phyloP scores from a whole-genome alignment of 2,888 invertebrate species.

The Germaria angustata region DNA sequence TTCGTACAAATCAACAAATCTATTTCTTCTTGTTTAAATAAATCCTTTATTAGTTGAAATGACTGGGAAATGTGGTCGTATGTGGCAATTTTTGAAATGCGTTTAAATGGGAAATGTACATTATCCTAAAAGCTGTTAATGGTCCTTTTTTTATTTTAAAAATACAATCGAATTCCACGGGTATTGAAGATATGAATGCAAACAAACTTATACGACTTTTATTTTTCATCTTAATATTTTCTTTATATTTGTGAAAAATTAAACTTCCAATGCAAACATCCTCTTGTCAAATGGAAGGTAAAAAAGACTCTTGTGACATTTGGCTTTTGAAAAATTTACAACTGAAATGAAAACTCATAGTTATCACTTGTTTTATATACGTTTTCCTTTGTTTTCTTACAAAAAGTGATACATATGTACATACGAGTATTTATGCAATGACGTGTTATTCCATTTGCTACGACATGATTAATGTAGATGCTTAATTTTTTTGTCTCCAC shows the following conservation, averaged over 20 bases:
- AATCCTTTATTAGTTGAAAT: no score
- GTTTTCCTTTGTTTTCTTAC: not conserved
- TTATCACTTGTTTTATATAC: not conserved
- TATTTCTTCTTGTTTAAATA: no score
- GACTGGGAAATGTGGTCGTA: no score
- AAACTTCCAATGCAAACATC: not conserved
- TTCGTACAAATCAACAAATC: no score
- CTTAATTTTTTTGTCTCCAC: not conserved
- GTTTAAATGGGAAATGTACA: no score
- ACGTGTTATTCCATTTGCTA: not conserved
- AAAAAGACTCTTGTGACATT: slow-evolving; percentile 27
- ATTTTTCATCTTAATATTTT: not conserved
- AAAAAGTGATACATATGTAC: not conserved
- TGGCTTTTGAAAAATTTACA: slow-evolving; percentile 1
- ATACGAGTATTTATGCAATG: not conserved
- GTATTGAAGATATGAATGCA: no score
- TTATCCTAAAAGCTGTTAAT: no score
- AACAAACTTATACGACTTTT: no score
- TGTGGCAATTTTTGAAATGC: no score
- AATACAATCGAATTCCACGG: no score
- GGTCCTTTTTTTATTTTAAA: no score
- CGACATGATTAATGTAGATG: not conserved
- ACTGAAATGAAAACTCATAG: not conserved
- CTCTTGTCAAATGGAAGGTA: not conserved
- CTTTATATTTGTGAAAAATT: not conserved